Conservation (phyloP, 2,888 invertebrate genomes). For the Oxyteleia sp. region DNA sequence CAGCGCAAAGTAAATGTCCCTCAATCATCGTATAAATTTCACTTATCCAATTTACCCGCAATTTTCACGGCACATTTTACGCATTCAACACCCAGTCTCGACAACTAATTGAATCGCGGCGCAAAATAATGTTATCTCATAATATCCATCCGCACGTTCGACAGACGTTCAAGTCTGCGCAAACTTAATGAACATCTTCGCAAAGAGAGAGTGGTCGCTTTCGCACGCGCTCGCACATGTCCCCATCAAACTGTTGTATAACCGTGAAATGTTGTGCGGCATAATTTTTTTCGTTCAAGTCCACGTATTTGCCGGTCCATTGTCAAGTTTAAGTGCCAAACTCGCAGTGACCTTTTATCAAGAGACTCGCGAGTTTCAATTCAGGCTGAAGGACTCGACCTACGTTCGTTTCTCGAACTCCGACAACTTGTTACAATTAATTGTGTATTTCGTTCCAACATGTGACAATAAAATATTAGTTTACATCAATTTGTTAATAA, state of each 20-base stretch:
- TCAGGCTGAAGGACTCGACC: conserved; percentile 69
- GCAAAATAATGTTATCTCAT: conserved; percentile 6
- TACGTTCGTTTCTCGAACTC: conserved; percentile 48
- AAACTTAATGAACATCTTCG: conserved; percentile 34
- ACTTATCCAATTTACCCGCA: no score
- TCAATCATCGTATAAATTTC: no score
- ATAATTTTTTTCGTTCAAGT: conserved; percentile 77
- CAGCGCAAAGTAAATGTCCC: no score
- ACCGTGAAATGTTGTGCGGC: conserved; percentile 58
- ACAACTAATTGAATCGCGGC: not conserved
- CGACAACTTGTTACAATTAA: conserved; percentile 7
- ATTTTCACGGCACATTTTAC: no score
- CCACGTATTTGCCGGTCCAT: conserved; percentile 80
- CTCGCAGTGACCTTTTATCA: conserved; percentile 74
- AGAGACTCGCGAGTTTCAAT: conserved; percentile 69
- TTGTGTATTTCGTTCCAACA: not conserved
- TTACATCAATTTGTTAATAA: no score
- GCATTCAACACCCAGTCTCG: no score
- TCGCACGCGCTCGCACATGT: conserved; percentile 28
- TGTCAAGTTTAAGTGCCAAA: conserved; percentile 84
- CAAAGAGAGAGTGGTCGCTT: conserved; percentile 51
- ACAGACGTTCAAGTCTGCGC: not conserved
- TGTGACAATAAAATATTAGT: not conserved
- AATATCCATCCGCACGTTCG: conserved; percentile 9
- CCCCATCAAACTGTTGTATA: conserved; percentile 51